Base-by-base conservation (phyloP, 2,113 vertebrate species). In the Lamprotornis superbus region DNA sequence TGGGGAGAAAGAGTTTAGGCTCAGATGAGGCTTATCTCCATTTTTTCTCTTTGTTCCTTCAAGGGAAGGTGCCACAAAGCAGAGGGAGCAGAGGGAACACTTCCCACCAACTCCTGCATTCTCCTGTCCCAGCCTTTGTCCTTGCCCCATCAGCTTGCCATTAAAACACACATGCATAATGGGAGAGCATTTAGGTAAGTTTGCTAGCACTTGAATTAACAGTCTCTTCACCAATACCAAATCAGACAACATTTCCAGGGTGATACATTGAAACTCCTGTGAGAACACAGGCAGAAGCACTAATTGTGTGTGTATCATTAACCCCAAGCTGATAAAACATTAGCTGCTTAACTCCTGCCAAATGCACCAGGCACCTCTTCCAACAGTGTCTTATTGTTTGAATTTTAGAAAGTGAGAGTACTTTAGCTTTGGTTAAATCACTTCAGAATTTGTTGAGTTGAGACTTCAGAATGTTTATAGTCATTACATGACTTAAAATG, bases 321-420 rank as follows among this genome's bases (percentile, higher is more conserved):
- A 96, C 96, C 67, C 71, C 88, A 87, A 77, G 83, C 77, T 94
- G 77, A 94, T 87, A 57, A 94, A 95, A 94, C 53, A 84, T 96
- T 95, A 95, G 93, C 95, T 91, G 65, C 52, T 81, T 64, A 46
- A 75, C 61, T 92, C 77, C 73, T 84, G 80, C 47, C 86, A 95
- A 68, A 64, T 84, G 53, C 12, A 87, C 23, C 73, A 75, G 76
- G n/a, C 35, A 68, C 11, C 30, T 84, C 57, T 64, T 89, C 79
- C 77, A 94, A 47, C 44, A 24, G 52, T 71, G 5, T 37, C 42
- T 83, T 63, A 52, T 27, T 49, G 15, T 93, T 84, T 82, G 64
- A 57, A 56, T 73, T 53, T 42, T 69, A 94, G 69, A 56, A 83
- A 47, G 39, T 11, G 52, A 67, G 15, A 81, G 31, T 3, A 28